Evolutionary conservation across 2,797 vertebrate genomes (phyloP).

Genomic region (Catamblyrhynchus diadema): DNA sequence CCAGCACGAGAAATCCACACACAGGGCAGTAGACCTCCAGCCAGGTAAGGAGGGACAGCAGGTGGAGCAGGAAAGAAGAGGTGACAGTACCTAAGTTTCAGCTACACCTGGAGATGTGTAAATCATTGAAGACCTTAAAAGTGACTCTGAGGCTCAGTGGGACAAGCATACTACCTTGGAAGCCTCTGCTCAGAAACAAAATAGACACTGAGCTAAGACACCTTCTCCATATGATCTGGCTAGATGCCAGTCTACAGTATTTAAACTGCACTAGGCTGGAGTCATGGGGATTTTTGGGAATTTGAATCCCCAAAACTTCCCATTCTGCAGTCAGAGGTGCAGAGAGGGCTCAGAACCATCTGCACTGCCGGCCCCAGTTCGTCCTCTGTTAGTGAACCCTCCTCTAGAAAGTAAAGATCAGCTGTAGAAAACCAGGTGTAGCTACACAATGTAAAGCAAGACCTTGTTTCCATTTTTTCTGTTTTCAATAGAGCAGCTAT

Average conservation of each 20-base stretch:
- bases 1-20: accelerated
- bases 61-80: neutral
- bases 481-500: neutral
- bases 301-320: neutral
- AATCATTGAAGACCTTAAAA: neutral
- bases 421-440: neutral
- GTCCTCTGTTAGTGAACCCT: neutral
- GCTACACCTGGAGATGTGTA: neutral
- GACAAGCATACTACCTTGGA: neutral
- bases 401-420: neutral
- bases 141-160: neutral
- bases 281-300: neutral
- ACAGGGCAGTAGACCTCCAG: neutral
- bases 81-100: neutral
- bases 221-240: neutral
- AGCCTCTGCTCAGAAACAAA: neutral
- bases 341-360: neutral
- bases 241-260: neutral
- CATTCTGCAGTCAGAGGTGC: neutral
- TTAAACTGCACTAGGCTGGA: neutral
- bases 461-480: neutral
- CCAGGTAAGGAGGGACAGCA: accelerated
- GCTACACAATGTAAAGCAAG: neutral
- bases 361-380: accelerated
- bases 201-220: neutral